Evolutionary conservation across 2,888 invertebrate genomes (phyloP).

Genomic region (Sminthurides aquaticus): DNA sequence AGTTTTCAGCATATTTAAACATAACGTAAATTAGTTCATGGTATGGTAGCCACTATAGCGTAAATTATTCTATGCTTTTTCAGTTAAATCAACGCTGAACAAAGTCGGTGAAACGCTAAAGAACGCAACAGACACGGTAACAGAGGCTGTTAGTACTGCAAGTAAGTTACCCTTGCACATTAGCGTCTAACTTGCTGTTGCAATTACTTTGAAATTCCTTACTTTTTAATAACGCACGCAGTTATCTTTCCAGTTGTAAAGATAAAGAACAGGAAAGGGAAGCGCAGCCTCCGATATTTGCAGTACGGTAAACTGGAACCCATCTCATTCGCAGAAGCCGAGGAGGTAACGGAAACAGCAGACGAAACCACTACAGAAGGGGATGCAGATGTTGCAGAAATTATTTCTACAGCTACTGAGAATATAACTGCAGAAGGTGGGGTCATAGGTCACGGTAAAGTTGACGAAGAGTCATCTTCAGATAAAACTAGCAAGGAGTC

Average conservation of each 20-base stretch:
- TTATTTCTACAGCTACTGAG: neutral
- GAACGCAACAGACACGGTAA: conserved; percentile 8
- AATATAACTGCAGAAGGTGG: conserved; percentile 6
- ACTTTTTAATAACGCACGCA: neutral
- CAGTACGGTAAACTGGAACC: neutral
- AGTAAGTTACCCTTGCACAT: neutral
- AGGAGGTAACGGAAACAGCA: neutral
- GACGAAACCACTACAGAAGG: neutral
- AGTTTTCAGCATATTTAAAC: too few relatives aligned
- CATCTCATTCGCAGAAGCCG: neutral
- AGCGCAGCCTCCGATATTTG: neutral
- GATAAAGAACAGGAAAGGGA: too few relatives aligned
- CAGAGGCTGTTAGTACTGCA: neutral
- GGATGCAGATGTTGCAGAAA: neutral
- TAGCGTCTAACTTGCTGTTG: neutral
- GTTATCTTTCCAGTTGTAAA: too few relatives aligned
- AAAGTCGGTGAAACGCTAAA: conserved; percentile 3
- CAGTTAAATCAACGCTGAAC: conserved; percentile 13
- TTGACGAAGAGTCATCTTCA: neutral
- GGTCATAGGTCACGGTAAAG: conserved; percentile 4
- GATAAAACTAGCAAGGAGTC: neutral
- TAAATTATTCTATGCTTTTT: too few relatives aligned
- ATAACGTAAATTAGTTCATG: too few relatives aligned
- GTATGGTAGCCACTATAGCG: too few relatives aligned
- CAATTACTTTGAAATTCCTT: neutral